phyloP scores from a whole-genome alignment of 2,113 vertebrate species.

The Scalopus aquaticus region DNA sequence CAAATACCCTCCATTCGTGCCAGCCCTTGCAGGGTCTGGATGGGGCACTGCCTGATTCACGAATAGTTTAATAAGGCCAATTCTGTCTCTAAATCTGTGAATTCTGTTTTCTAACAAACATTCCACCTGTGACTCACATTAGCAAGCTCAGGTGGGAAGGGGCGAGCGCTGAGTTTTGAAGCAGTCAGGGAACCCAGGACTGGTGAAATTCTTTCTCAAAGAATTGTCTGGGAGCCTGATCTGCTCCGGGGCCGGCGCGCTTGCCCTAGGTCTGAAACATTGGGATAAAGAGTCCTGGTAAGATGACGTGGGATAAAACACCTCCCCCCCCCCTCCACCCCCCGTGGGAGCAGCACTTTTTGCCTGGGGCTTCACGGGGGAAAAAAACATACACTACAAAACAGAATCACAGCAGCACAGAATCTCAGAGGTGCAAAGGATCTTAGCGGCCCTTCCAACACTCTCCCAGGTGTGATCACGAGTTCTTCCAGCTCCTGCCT shows the following conservation, averaged over 20 bases:
- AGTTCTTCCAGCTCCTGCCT: not conserved
- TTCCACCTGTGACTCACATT: not conserved
- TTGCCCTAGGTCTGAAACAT: not conserved
- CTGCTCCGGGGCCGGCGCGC: too few species aligned
- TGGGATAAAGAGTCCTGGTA: not conserved
- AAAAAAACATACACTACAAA: not conserved
- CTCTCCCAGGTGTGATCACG: rapidly evolving
- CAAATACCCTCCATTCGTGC: too few species aligned
- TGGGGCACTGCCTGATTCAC: too few species aligned
- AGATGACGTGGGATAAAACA: not conserved
- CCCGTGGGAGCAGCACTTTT: not conserved
- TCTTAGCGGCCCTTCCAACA: rapidly evolving
- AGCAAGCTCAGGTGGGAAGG: rapidly evolving
- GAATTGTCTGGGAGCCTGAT: not conserved
- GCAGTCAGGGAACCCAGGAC: not conserved
- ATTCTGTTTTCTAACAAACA: too few species aligned
- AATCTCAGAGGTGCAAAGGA: not conserved
- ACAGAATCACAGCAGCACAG: not conserved
- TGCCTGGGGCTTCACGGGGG: not conserved
- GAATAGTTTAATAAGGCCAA: too few species aligned
- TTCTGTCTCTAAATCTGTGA: too few species aligned
- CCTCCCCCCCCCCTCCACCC: too few species aligned
- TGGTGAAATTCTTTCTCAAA: not conserved
- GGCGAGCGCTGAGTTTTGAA: not conserved
- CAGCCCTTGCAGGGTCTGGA: too few species aligned